Evolutionary conservation across 2,888 invertebrate genomes (phyloP), one percentile per base, ranked within the genome.

Genomic region (Nasonia oneida): DNA sequence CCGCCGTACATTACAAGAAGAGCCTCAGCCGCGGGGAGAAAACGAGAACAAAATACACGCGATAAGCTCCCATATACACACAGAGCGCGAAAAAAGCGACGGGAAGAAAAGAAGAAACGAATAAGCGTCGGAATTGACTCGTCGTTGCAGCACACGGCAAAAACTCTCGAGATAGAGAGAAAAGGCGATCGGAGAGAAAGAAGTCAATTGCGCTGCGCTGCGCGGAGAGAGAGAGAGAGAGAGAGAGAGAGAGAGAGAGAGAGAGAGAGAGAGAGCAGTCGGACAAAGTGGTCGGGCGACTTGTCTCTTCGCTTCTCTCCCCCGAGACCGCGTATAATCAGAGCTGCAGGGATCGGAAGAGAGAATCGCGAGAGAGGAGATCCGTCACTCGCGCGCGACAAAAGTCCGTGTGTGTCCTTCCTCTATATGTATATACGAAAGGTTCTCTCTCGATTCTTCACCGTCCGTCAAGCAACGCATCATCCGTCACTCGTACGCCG

Each of bases 251-350:
- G 37, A 47, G 47, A n/a, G 47, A n/a, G 37, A 47, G 47, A n/a
- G 47, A n/a, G 37, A 47, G 47, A n/a, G 10, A 47, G 47, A 47
- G 47, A n/a, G 47, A n/a, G 37, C 73, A 47, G 76, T 15, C 47
- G 81, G 91, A 91, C 92, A 92, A 92, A 93, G 93, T 92, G 93
- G 92, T 92, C 91, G 90, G 88, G 89, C 92, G 90, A 91, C 92
- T 93, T 92, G 73, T 73, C 73, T 42, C 42, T n/a, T 15, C n/a
- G 18, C 29, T 90, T 91, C 91, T 89, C 85, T 87, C 84, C 14
- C 75, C 15, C 5, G 42, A 5, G 47, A 33, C 39, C 39, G 29
- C 29, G 29, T 29, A n/a, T 39, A 71, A 18, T 4, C n/a, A 29
- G n/a, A 64, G 14, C 37, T 23, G 18, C 18, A 42, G 42, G 39